phyloP scores from a whole-genome alignment of 2,113 vertebrate species.

The Arizona elegans region DNA sequence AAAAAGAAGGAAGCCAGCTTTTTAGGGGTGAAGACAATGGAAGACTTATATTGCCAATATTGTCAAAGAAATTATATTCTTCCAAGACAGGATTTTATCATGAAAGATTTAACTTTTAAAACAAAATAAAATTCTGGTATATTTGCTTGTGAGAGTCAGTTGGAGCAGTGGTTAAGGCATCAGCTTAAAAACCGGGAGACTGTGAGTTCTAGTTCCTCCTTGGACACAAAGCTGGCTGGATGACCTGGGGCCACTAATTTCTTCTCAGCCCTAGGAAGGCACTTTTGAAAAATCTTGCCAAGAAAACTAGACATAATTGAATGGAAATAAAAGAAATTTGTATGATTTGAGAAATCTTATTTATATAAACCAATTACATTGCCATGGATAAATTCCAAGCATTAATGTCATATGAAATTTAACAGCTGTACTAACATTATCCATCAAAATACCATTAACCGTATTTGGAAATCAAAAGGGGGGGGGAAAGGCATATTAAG shows the following conservation, averaged over 20 bases:
- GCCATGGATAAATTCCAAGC: background rate
- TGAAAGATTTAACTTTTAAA: background rate
- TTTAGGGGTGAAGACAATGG: background rate
- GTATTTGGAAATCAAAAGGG: background rate
- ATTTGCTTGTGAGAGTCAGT: background rate
- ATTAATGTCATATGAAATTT: background rate
- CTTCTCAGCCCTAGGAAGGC: background rate
- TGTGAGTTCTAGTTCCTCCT: background rate
- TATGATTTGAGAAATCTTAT: background rate
- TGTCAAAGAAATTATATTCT: background rate
- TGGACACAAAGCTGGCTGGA: background rate
- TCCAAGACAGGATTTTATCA: background rate
- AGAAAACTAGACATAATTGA: background rate
- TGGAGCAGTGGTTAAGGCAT: background rate
- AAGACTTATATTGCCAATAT: background rate
- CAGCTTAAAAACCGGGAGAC: background rate
- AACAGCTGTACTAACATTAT: background rate
- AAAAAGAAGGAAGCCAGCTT: conserved; percentile 27
- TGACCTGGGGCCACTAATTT: background rate
- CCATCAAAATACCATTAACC: background rate
- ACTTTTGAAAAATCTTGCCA: background rate
- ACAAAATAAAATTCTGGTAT: background rate
- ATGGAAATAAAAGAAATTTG: background rate
- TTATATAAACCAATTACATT: background rate
- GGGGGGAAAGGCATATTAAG: background rate